Base-by-base conservation (phyloP, 2,113 vertebrate species). In the Spilogale gracilis region DNA sequence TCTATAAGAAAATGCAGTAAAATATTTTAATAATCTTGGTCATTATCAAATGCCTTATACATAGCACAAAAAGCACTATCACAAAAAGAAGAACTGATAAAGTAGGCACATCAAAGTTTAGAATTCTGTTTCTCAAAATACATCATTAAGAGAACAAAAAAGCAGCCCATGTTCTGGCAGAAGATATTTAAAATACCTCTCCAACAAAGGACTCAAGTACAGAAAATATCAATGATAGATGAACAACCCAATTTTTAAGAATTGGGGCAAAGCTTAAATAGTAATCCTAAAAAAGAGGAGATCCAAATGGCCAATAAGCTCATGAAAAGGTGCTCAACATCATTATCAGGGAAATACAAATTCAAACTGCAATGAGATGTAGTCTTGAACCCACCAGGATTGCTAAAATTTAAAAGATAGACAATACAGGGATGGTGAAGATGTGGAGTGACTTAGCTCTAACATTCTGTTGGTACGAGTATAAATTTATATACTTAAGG, bases 1-100 rank as follows among this genome's bases (percentile, higher is more conserved):
- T 52, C 9, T 63, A 61, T 45, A 90, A 45, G 25, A 79, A 90
- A 88, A 74, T 13, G 67, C 48, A 32, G 18, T n/a, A 79, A 84
- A 81, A 65, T 87, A 86, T 87, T 82, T 91, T 76, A 69, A 88
- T 60, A 73, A 69, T 63, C 27, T 76, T 93, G 76, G 56, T 50
- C 50, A 82, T 91, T 58, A 56, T 82, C n/a, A 83, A 48, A 60
- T 78, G 11, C 8, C 20, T 87, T 65, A 87, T 8, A 50, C 6
- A 71, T 52, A 95, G 43, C 12, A 38, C 61, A 78, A 82, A 83
- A 82, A 69, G 21, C 50, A 58, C 6, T 13, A 30, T n/a, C 32
- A 56, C 27, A 50, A 78, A 74, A 23, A 48, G 80, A 71, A 76
- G 73, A 45, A 43, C 8, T 3, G 21, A 43, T 21, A 45, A 61